A percentile compares a stretch with the other conserved stretches of the same genome.
These are phyloP conservation scores for Caranx melampygus DNA, from an alignment of 2,113 vertebrate species.

Conservation along the genomic window DNA sequence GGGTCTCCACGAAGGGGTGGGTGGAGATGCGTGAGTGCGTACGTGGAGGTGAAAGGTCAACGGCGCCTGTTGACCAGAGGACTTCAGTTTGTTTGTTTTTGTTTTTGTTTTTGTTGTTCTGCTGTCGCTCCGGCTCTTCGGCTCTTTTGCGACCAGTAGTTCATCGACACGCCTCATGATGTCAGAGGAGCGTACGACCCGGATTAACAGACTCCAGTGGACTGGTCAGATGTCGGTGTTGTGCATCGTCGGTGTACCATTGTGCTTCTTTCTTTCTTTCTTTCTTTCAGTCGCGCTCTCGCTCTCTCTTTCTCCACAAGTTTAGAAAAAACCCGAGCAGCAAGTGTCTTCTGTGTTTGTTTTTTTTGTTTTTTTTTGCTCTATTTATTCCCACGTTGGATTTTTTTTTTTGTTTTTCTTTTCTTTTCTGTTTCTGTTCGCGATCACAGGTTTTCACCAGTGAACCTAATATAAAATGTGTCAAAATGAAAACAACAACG, in stretches of 20 bases:
- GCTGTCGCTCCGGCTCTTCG: slow-evolving; percentile 8
- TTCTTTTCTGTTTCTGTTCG: not conserved
- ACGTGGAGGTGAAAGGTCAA: slow-evolving; percentile 17
- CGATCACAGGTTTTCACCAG: slow-evolving; percentile 16
- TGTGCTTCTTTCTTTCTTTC: slow-evolving; percentile 28
- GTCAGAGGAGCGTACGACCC: slow-evolving; percentile 46
- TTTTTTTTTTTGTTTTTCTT: slow-evolving; percentile 9
- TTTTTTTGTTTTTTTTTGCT: slow-evolving; percentile 21
- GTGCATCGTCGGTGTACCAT: slow-evolving; percentile 56
- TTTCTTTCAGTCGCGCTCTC: slow-evolving; percentile 36
- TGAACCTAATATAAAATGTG: slow-evolving; percentile 66
- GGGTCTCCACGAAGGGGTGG: slow-evolving; percentile 36
- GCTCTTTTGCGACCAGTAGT: slow-evolving; percentile 21
- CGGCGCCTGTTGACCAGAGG: not conserved
- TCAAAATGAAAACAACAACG: slow-evolving; percentile 59
- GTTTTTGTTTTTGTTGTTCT: too few relatives aligned
- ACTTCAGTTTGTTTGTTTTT: not conserved
- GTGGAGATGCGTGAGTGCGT: not conserved
- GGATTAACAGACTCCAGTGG: slow-evolving; percentile 46
- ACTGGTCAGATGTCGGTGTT: slow-evolving; percentile 49
- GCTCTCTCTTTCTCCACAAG: not conserved
- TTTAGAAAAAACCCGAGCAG: slow-evolving; percentile 45
- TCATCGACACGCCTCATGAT: slow-evolving; percentile 24
- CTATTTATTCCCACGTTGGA: slow-evolving; percentile 55
- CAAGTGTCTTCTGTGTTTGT: slow-evolving; percentile 52